Base-by-base conservation (phyloP, 2,888 invertebrate species). In the Pseudoips prasinana region DNA sequence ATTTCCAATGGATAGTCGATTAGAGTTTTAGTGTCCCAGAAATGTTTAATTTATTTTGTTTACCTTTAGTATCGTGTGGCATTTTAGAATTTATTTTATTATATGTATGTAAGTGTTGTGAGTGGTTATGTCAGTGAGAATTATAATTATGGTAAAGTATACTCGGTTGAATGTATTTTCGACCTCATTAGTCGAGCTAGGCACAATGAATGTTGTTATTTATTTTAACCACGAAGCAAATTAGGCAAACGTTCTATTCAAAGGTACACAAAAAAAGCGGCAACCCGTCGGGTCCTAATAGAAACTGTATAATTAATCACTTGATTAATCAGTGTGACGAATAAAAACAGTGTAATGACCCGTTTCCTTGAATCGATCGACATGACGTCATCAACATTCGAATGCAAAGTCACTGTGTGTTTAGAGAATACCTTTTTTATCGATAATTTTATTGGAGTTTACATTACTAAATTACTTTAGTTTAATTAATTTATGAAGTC, bases 331-430 rank as follows among this genome's bases (percentile, higher is more conserved):
- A 88, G 86, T 83, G 86, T 81, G 82, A 81, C 82, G 85, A 87
- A 86, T 87, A 85, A 87, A 85, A 87, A 85, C 83, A 84, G 78
- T 79, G 73, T 86, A 87, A 85, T 88, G 88, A 86, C 83, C 81
- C 75, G 84, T 80, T 88, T 87, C 88, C 84, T 79, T 66, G 60
- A 71, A 86, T 85, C 84, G 85, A 86, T 86, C 78, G 73, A 41
- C 65, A 55, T 86, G 86, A 86, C 88, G 88, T 88, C 80, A 83
- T 76, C 82, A 81, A 75, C 56, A 70, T 78, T 72, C 56, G 66
- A 78, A 76, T 81, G 82, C 82, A 76, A 65, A 82, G 82, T 87
- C 85, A 85, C 66, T 64, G 68, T 60, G 66, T 64, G 66, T 61
- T 62, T 67, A 63, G 60, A 46, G 55, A 50, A 60, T 53, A 49